Evolutionary conservation across 2,797 vertebrate species (phyloP).

Genomic region (Hypotaenidia okinawae): DNA sequence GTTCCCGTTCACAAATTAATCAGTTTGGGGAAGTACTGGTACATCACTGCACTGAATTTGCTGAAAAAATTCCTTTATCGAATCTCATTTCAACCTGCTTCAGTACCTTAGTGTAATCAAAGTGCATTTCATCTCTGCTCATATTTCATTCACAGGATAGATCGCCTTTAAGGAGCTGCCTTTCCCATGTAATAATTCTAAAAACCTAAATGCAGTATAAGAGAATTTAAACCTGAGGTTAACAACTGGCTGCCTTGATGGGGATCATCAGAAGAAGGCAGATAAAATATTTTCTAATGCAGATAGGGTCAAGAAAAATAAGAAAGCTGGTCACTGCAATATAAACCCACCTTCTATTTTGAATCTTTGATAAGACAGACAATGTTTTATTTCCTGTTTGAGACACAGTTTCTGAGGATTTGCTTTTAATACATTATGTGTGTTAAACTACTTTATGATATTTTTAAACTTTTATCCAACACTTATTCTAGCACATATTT

Average conservation of each 20-base stretch:
- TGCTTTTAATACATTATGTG: background rate
- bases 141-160: background rate
- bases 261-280: background rate
- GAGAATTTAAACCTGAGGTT: constrained; percentile 47
- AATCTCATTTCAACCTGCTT: constrained; percentile 29
- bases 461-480: background rate
- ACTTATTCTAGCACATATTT: background rate
- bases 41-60: constrained; percentile 21
- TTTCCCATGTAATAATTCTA: background rate
- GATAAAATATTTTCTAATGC: background rate
- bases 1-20: constrained; percentile 70
- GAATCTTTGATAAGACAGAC: background rate
- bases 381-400: background rate
- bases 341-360: background rate
- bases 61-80: constrained; percentile 25
- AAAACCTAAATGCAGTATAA: constrained; percentile 15
- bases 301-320: background rate
- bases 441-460: background rate
- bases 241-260: constrained; percentile 19
- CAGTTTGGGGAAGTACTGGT: constrained; percentile 48
- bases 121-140: background rate
- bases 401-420: background rate
- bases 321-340: background rate
- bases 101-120: background rate
- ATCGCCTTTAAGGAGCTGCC: background rate